These are phyloP conservation scores for Agonopterix alstromeriana DNA, from an alignment of 2,888 invertebrate genomes.

Conservation along the genomic window DNA sequence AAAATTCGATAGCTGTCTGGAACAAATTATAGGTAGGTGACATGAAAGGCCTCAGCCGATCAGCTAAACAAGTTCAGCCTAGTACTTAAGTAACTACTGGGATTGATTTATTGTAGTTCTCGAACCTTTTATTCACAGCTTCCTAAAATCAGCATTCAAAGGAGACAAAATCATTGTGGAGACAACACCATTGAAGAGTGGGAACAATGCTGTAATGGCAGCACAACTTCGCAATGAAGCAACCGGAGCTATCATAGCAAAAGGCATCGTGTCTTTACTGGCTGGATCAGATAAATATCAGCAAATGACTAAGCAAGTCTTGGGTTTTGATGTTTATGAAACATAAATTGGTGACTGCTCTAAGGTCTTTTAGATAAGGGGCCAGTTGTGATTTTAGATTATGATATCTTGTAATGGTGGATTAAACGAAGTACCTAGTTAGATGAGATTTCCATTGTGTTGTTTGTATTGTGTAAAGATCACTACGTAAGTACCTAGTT, in stretches of 20 bases:
- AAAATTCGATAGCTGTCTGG: no score
- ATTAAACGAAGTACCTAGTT: no score
- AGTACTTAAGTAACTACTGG: no score
- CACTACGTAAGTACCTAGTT: no score
- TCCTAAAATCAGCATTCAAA: constrained; percentile 15
- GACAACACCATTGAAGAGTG: constrained; percentile 19
- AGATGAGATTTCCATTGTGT: no score
- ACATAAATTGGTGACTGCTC: not conserved
- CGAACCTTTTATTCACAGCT: constrained; percentile 18
- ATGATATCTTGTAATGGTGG: no score
- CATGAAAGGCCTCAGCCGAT: no score
- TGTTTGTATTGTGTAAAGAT: no score
- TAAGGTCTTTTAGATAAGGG: no score
- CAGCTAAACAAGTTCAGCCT: no score
- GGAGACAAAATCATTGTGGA: constrained; percentile 27
- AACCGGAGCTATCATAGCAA: not conserved
- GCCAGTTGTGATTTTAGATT: not conserved
- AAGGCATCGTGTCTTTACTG: not conserved
- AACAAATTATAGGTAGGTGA: no score
- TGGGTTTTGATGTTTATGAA: not conserved
- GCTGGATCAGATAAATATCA: not conserved
- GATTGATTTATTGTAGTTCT: no score
- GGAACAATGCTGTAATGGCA: constrained; percentile 22
- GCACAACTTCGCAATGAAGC: not conserved
- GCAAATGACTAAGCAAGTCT: not conserved